These are phyloP conservation scores for Apotomis betuletana DNA, from an alignment of 2,888 invertebrate species.

Conservation along the genomic window DNA sequence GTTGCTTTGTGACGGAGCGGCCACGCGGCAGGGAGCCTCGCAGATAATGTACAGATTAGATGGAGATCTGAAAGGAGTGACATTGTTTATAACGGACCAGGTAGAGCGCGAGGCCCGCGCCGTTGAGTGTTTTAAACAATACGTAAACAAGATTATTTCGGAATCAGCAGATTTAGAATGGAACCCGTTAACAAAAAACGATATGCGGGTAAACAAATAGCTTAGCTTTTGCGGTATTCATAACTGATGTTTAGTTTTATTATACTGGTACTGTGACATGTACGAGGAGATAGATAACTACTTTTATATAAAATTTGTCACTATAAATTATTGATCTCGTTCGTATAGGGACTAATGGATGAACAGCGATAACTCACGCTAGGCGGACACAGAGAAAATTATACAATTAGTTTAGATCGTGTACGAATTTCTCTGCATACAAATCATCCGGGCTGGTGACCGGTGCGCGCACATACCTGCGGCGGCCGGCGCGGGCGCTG, in stretches of 20 bases:
- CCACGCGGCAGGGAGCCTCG: conserved; percentile 70
- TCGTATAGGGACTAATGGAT: not conserved
- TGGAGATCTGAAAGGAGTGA: conserved; percentile 75
- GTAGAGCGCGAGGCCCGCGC: conserved; percentile 60
- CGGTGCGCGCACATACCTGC: not conserved
- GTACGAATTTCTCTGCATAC: conserved; percentile 31
- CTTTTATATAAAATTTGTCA: not conserved
- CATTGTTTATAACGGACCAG: conserved; percentile 77
- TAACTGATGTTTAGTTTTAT: conserved; percentile 23
- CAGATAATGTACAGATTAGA: conserved; percentile 80
- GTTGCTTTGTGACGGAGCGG: conserved; percentile 80
- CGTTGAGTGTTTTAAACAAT: conserved; percentile 75
- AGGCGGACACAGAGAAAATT: conserved; percentile 12
- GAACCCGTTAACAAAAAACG: conserved; percentile 28
- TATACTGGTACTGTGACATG: not conserved
- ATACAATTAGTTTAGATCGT: conserved; percentile 37
- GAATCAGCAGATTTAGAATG: conserved; percentile 67
- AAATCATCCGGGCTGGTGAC: conserved; percentile 24
- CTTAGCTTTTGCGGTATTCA: conserved; percentile 29
- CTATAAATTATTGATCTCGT: conserved; percentile 3
- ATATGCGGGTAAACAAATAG: conserved; percentile 31
- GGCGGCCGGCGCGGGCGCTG: conserved; percentile 4
- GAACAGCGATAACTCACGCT: conserved; percentile 12
- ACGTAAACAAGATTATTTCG: conserved; percentile 77
- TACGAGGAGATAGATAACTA: not conserved